Evolutionary conservation across 2,888 invertebrate genomes (phyloP), one percentile per base, ranked within the genome.

Genomic region (Cephus rjabovi): DNA sequence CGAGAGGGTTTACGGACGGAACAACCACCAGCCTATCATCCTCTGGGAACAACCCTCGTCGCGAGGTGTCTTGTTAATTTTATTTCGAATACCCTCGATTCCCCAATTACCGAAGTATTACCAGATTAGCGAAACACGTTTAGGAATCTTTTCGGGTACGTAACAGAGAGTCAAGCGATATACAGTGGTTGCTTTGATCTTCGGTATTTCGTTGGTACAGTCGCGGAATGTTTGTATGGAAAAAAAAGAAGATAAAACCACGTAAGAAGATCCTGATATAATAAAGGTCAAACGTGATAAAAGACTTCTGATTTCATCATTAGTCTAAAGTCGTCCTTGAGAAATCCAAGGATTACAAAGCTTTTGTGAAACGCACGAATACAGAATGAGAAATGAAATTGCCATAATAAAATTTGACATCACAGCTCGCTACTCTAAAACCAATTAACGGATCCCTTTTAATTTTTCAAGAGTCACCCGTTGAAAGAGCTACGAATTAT

Each of bases 391-490:
- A 56, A 69, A 40, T 23, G 12, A 75, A 78, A 78, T 77, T 77
- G 73, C 70, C n/a, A 76, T 78, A 73, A 78, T 78, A 34, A 75
- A 73, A 75, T 70, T 75, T 30, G 40, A 31, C 34, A 30, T 74
- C 74, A 30, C 12, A n/a, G 34, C 33, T 30, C 68, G 30, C n/a
- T 71, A 33, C 69, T 35, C 35, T 37, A 11, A 33, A 40, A 31
- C 15, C 75, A 78, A 75, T 78, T 78, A 70, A 77, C 34, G 75
- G 56, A 34, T 75, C 34, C 75, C 75, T 77, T 70, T 77, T 77
- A 70, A 37, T 77, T 70, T 31, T 75, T 75, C n/a, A 56, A 56
- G 15, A 23, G 56, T 56, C 56, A 23, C 23, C 56, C 56, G 23
- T 23, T 56, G 56, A 56, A 56, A 56, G 56, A 56, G 56, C 56